Conservation (phyloP, 2,888 invertebrate species). For the Schrankia costaestrigalis region DNA sequence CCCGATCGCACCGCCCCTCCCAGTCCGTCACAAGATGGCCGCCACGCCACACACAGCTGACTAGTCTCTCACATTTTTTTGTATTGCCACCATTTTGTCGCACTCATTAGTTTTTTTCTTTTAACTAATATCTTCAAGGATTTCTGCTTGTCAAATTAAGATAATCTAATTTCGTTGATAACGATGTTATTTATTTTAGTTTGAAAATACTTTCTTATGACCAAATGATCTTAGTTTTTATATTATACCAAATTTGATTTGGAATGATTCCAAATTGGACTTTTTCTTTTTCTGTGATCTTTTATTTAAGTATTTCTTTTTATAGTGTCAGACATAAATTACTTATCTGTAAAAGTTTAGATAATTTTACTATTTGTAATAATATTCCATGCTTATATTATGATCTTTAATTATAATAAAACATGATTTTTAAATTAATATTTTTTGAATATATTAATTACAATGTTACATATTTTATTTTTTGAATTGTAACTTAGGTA, state of each 20-base stretch:
- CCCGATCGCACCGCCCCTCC: slow-evolving; percentile 50
- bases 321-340: too few relatives aligned
- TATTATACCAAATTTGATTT: slow-evolving; percentile 22
- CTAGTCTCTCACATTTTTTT: slow-evolving; percentile 53
- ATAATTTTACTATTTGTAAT: too few relatives aligned
- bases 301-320: too few relatives aligned
- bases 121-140: slow-evolving; percentile 23
- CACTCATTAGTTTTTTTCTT: slow-evolving; percentile 37
- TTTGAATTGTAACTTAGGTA: too few relatives aligned
- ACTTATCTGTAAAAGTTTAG: too few relatives aligned
- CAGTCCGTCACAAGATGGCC: slow-evolving; percentile 67
- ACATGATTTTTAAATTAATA: too few relatives aligned
- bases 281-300: too few relatives aligned
- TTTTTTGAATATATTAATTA: too few relatives aligned
- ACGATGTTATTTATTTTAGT: background rate
- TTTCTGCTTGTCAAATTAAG: slow-evolving; percentile 32
- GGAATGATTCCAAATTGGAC: slow-evolving; percentile 41
- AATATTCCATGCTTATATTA: too few relatives aligned
- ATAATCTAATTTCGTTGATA: background rate
- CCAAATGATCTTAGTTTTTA: background rate
- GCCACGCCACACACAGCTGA: slow-evolving; percentile 61
- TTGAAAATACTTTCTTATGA: background rate
- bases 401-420: too few relatives aligned
- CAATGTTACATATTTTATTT: too few relatives aligned
- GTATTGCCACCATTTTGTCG: slow-evolving; percentile 56